Conservation (phyloP, 2,888 invertebrate genomes). For the Antheraea yamamai region DNA sequence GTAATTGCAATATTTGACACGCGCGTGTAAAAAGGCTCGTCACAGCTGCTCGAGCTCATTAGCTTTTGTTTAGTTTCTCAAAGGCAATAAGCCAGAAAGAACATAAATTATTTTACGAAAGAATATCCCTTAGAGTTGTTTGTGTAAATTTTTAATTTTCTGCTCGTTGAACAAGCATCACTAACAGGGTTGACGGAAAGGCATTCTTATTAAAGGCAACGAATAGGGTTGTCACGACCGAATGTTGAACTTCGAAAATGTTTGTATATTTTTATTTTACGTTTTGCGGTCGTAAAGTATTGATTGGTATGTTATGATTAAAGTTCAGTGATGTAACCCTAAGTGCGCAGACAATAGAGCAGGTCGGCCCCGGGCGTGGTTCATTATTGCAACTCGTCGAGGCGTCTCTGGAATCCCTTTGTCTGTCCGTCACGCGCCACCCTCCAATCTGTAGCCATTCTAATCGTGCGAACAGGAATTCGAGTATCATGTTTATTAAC, state of each 20-base stretch:
- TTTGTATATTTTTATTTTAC: constrained; percentile 31
- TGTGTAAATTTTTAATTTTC: constrained; percentile 69
- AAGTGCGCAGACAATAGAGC: constrained; percentile 50
- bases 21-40: too few relatives aligned
- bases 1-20: too few relatives aligned
- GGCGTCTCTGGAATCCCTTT: constrained; percentile 58
- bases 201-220: constrained; percentile 50
- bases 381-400: constrained; percentile 60
- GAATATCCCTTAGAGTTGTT: constrained; percentile 55
- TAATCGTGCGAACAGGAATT: constrained; percentile 49
- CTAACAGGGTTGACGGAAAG: constrained; percentile 60
- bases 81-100: background rate
- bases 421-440: constrained; percentile 58
- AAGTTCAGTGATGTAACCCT: constrained; percentile 47
- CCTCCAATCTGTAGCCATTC: constrained; percentile 50
- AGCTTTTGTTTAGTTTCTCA: background rate
- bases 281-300: constrained; percentile 30
- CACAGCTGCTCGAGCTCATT: background rate
- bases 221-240: constrained; percentile 57
- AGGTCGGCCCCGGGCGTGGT: constrained; percentile 49
- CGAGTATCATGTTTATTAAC: constrained; percentile 41
- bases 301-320: constrained; percentile 54
- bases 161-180: constrained; percentile 64
- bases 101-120: constrained; percentile 43
- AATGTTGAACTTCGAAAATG: constrained; percentile 37